Conservation (phyloP, 1,140 invertebrate species). For the Trigoniulus corallinus region DNA sequence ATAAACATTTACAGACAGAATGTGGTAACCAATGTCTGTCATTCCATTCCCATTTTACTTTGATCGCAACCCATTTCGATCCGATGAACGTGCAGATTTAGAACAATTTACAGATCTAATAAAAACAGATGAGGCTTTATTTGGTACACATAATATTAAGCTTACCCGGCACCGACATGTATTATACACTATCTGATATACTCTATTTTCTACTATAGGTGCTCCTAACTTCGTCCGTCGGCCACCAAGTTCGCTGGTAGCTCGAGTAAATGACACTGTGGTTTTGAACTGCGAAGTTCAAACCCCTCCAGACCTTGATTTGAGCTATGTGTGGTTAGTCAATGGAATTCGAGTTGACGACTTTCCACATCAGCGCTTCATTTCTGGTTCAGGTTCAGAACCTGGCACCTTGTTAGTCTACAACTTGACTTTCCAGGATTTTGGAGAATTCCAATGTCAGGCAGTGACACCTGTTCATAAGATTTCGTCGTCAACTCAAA, state of each 20-base stretch:
- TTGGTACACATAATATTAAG: too few relatives aligned
- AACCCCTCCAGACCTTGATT: conserved; percentile 62
- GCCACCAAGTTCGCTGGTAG: conserved; percentile 42
- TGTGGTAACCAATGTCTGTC: too few relatives aligned
- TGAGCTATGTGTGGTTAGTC: conserved; percentile 78
- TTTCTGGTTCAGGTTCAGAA: conserved; percentile 8
- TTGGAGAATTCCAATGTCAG: conserved; percentile 74
- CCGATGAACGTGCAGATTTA: too few relatives aligned
- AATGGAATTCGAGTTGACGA: conserved; percentile 57
- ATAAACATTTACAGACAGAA: too few relatives aligned
- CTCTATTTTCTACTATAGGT: conserved; percentile 29
- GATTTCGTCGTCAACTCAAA: conserved; percentile 46
- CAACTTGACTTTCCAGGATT: conserved; percentile 67
- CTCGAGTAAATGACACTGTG: conserved; percentile 48
- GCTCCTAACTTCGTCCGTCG: conserved; percentile 47
- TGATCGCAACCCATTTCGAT: too few relatives aligned
- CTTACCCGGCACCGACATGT: too few relatives aligned
- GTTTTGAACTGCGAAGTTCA: conserved; percentile 61
- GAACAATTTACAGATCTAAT: too few relatives aligned
- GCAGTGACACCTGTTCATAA: conserved; percentile 70
- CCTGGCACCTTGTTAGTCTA: conserved; percentile 52
- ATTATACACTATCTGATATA: too few relatives aligned
- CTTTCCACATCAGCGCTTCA: conserved; percentile 16
- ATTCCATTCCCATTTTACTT: too few relatives aligned
- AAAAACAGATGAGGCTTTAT: too few relatives aligned